Evolutionary conservation across 2,797 vertebrate species (phyloP).

Genomic region (Varecia variegata): DNA sequence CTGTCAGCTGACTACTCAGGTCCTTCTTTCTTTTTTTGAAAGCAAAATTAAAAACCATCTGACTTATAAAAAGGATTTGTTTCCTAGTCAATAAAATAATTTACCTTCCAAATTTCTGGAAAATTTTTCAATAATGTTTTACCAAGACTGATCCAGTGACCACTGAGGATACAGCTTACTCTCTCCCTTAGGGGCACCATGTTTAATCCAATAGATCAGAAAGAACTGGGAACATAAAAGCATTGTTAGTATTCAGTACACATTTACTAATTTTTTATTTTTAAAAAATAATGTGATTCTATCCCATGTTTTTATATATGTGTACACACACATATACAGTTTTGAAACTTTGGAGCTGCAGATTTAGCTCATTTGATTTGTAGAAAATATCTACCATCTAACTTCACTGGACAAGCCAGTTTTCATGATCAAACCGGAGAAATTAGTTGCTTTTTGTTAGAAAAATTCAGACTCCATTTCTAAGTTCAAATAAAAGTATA

Average conservation of each 20-base stretch:
- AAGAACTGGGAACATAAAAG: background rate
- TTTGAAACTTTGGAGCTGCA: background rate
- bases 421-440: background rate
- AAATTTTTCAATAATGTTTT: background rate
- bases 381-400: background rate
- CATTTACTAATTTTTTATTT: background rate
- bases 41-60: background rate
- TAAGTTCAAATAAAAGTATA: constrained; percentile 3
- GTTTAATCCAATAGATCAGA: background rate
- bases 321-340: background rate
- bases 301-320: background rate
- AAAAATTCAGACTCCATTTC: background rate
- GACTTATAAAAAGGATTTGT: background rate
- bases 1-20: background rate
- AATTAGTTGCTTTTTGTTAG: background rate
- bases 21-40: background rate
- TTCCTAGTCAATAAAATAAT: background rate
- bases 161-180: background rate
- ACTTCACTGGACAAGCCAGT: background rate
- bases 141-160: background rate
- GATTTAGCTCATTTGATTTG: background rate
- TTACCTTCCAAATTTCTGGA: background rate
- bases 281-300: background rate
- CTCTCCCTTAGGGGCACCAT: background rate
- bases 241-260: background rate